phyloP scores from a whole-genome alignment of 2,797 vertebrate genomes.

The Argya squamiceps region DNA sequence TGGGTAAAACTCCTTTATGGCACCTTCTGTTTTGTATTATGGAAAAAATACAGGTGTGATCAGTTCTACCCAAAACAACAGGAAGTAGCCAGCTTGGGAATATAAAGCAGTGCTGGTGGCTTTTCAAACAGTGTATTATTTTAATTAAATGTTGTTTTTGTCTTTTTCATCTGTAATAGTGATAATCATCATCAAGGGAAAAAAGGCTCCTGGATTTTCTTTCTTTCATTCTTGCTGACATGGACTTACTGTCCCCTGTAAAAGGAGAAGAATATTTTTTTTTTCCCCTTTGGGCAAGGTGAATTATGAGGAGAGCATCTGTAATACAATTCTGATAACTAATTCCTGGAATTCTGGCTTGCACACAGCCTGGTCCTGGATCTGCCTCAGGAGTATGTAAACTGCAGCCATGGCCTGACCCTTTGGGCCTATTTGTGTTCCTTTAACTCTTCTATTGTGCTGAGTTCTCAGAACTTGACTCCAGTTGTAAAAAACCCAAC shows the following conservation, averaged over 20 bases:
- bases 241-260: background rate
- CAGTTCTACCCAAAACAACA: background rate
- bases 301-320: background rate
- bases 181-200: background rate
- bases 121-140: background rate
- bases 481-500: background rate
- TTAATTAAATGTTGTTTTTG: background rate
- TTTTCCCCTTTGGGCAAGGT: background rate
- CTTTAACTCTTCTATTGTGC: background rate
- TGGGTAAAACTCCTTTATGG: background rate
- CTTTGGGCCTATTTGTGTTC: background rate
- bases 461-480: conserved; percentile 5
- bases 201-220: background rate
- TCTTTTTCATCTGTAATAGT: background rate
- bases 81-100: background rate
- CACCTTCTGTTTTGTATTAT: background rate
- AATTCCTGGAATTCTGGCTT: background rate
- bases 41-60: background rate
- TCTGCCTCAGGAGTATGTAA: background rate
- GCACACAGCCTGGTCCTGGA: background rate
- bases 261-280: background rate
- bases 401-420: background rate
- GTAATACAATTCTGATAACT: background rate
- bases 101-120: background rate
- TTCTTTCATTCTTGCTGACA: background rate